Evolutionary conservation across 2,797 vertebrate species (phyloP), one percentile per base, ranked within the genome.

Genomic region (Bucorvus abyssinicus): DNA sequence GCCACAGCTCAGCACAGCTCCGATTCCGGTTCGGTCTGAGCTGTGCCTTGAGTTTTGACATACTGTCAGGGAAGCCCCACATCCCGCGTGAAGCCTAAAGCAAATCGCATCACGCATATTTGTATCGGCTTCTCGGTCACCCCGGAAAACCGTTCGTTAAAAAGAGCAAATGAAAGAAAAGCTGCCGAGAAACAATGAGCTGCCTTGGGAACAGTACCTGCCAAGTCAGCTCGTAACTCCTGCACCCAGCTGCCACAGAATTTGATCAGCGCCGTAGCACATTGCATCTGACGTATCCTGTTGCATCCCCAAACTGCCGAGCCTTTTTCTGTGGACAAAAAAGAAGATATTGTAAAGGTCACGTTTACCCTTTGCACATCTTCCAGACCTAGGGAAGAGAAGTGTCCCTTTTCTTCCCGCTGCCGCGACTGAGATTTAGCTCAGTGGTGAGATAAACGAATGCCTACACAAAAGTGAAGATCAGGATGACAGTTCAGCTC

Each of bases 61-160:
- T 34, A 30, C 27, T 24, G 1, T 44, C 49, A 56, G 61, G 44
- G 27, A 91, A 94, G 55, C 45, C 38, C 34, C 36, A 23, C 56
- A 50, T 5, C 12, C 50, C 64, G 34, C 47, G 12, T 12, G n/a
- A 86, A 96, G 93, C 64, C 36, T 89, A 89, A 84, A 94, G 59
- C 49, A 65, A 64, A 14, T 52, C 61, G 90, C 67, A 92, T 88
- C 89, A 79, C 84, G 86, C 68, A 34, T 95, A 91, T 95, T 97
- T 96, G 78, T 89, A 81, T 50, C 90, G 90, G 83, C n/a, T 26
- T 82, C 90, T 83, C 19, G 80, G 53, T 94, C 92, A 95, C 93
- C 73, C 91, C 92, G 91, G 94, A 97, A 97, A 96, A 87, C 34
- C 15, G 52, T 52, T 84, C 61, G 85, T 59, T 44, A 47, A 22